phyloP scores from a whole-genome alignment of 2,888 invertebrate species.

The Neuroscelio doddi region DNA sequence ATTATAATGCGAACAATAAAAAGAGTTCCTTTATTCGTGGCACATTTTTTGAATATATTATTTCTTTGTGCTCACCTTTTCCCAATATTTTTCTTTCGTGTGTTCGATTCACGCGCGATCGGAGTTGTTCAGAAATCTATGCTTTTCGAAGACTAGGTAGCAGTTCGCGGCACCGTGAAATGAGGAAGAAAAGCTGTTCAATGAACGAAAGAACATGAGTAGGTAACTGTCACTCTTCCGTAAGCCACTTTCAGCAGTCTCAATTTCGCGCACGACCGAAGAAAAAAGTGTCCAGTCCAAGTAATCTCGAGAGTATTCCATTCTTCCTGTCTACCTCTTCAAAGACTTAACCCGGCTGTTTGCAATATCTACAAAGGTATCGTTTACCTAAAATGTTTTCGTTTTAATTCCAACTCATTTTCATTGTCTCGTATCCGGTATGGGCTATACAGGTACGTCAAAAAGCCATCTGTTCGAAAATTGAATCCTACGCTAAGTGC shows the following conservation, averaged over 20 bases:
- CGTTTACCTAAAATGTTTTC: conserved; percentile 41
- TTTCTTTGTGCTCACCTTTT: conserved; percentile 19
- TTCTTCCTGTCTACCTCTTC: conserved; percentile 18
- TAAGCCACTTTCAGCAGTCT: conserved; percentile 39
- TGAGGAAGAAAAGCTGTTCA: conserved; percentile 23
- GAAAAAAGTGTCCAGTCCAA: conserved; percentile 36
- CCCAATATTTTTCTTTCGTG: conserved; percentile 35
- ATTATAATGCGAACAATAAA: conserved; percentile 64
- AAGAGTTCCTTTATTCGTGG: conserved; percentile 66
- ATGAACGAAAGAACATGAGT: conserved; percentile 35
- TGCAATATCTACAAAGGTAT: conserved; percentile 37
- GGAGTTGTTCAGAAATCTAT: conserved; percentile 34
- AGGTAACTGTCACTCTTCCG: conserved; percentile 35
- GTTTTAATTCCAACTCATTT: conserved; percentile 36
- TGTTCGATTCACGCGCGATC: conserved; percentile 44
- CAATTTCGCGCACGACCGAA: conserved; percentile 30
- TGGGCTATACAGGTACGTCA: conserved; percentile 9
- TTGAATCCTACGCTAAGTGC: no score
- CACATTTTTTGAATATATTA: conserved; percentile 31
- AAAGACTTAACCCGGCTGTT: conserved; percentile 16
- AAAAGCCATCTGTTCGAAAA: conserved; percentile 23
- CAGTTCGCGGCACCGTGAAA: conserved; percentile 41
- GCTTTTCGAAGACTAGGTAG: conserved; percentile 29
- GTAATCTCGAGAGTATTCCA: conserved; percentile 19
- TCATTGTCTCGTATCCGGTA: conserved; percentile 33